Percentiles rank a stretch among this genome's conserved stretches.
These are phyloP conservation scores for Jaculus jaculus DNA, from an alignment of 2,113 vertebrate genomes.

Conservation along the genomic window DNA sequence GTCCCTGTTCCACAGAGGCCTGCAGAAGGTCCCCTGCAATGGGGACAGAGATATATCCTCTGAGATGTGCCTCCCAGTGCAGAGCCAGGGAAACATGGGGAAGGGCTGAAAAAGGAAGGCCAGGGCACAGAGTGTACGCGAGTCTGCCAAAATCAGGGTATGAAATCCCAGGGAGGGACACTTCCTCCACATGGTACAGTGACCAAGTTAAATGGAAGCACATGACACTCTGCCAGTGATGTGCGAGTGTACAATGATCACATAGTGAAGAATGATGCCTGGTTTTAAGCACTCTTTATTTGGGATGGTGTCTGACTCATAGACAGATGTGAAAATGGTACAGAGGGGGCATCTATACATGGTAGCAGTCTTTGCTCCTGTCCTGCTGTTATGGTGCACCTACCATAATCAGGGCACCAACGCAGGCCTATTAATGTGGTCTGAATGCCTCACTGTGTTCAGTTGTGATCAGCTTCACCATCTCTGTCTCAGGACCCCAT, in stretches of 20 bases:
- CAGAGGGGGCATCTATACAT: too few relatives aligned
- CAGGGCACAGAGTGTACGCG: too few relatives aligned
- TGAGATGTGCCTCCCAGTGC: not conserved
- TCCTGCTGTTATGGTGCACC: not conserved
- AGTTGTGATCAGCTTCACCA: accelerated
- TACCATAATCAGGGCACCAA: too few relatives aligned
- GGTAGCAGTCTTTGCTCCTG: too few relatives aligned
- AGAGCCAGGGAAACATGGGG: not conserved
- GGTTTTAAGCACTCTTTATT: too few relatives aligned
- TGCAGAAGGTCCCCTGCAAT: too few relatives aligned
- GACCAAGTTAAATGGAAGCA: accelerated
- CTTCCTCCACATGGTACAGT: accelerated
- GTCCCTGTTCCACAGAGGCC: accelerated
- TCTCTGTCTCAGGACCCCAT: not conserved
- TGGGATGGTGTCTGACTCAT: too few relatives aligned
- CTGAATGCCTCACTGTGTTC: accelerated
- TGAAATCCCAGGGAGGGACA: accelerated
- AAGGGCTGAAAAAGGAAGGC: not conserved
- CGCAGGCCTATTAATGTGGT: accelerated
- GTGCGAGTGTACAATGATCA: accelerated
- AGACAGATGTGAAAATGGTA: too few relatives aligned
- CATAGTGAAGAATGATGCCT: not conserved
- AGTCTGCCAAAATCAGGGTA: accelerated
- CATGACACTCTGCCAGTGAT: not conserved
- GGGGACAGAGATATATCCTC: accelerated